These are phyloP conservation scores for Meiosimyza decipiens DNA, from an alignment of 2,888 invertebrate genomes.

Conservation along the genomic window DNA sequence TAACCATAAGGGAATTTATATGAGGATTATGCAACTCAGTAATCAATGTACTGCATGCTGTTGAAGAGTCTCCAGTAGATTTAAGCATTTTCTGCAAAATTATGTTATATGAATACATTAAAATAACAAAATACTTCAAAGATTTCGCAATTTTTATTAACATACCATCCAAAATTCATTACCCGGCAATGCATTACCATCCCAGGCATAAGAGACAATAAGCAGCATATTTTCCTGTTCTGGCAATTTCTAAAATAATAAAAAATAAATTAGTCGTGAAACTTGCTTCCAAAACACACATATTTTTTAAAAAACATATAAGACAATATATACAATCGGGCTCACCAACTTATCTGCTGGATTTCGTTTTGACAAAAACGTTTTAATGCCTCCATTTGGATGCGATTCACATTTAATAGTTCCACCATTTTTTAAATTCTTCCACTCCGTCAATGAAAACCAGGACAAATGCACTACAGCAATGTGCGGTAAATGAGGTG, in stretches of 20 bases:
- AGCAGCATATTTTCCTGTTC: conserved; percentile 50
- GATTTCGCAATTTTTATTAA: neutral
- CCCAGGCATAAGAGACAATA: conserved; percentile 67
- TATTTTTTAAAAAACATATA: no score
- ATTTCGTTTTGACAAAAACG: conserved; percentile 70
- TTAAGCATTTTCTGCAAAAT: conserved; percentile 58
- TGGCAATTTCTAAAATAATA: conserved; percentile 36
- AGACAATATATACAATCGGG: neutral
- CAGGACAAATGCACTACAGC: conserved; percentile 77
- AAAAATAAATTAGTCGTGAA: neutral
- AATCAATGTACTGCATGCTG: conserved; percentile 71
- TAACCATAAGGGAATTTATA: conserved; percentile 68
- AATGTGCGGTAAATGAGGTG: conserved; percentile 69
- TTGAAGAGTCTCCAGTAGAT: conserved; percentile 70
- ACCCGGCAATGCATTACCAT: conserved; percentile 78
- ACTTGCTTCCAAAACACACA: no score
- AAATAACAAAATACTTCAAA: neutral
- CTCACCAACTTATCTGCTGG: conserved; percentile 69
- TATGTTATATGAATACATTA: neutral
- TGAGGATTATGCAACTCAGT: conserved; percentile 71
- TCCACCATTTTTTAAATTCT: conserved; percentile 68
- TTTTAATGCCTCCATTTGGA: conserved; percentile 67
- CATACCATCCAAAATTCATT: conserved; percentile 77
- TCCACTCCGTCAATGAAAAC: conserved; percentile 68
- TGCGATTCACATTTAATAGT: conserved; percentile 52